These are phyloP conservation scores for Rhopalosiphum padi DNA, from an alignment of 1,140 invertebrate species.

Conservation along the genomic window DNA sequence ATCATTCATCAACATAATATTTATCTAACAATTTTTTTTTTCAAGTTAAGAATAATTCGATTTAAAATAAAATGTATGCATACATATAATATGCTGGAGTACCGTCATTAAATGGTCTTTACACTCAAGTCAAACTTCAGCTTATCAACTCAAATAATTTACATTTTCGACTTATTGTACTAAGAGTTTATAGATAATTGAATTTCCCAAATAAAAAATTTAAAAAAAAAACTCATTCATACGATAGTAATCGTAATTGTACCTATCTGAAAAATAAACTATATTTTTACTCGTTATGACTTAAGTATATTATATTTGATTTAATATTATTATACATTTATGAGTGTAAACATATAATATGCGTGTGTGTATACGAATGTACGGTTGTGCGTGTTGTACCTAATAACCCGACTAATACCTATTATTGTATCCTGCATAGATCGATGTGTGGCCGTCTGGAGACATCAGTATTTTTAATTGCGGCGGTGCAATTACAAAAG, in stretches of 20 bases:
- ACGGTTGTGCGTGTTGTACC: not conserved
- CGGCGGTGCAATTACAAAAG: constrained; percentile 47
- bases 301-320: not conserved
- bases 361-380: not conserved
- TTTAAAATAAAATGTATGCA: too few relatives aligned
- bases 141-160: too few relatives aligned
- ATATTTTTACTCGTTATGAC: not conserved
- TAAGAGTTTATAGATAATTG: too few relatives aligned
- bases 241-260: not conserved
- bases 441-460: constrained; percentile 39
- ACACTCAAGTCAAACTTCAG: too few relatives aligned
- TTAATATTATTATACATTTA: constrained; percentile 13
- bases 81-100: too few relatives aligned
- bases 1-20: too few relatives aligned
- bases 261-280: not conserved
- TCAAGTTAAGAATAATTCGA: too few relatives aligned
- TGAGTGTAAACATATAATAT: not conserved
- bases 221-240: too few relatives aligned
- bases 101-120: too few relatives aligned
- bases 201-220: too few relatives aligned
- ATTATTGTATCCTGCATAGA: constrained; percentile 4
- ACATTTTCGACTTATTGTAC: too few relatives aligned
- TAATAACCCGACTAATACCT: not conserved
- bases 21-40: too few relatives aligned
- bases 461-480: constrained; percentile 43